These are phyloP conservation scores for Varanus salvator DNA, from an alignment of 2,113 vertebrate species.

Conservation along the genomic window DNA sequence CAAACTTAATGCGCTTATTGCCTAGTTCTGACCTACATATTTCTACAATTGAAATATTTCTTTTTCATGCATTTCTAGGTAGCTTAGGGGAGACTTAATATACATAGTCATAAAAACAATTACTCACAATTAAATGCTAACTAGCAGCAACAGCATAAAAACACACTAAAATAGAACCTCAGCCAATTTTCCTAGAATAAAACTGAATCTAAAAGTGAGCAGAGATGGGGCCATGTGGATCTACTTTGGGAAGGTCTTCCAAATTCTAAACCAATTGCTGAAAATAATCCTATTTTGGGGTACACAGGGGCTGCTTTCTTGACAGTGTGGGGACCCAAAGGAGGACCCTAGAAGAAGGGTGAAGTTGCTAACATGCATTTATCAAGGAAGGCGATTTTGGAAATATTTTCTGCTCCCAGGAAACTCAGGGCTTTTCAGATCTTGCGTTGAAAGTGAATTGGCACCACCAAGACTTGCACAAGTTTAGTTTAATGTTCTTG, in stretches of 20 bases:
- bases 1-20: background rate
- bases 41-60: background rate
- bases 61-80: background rate
- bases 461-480: background rate
- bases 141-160: background rate
- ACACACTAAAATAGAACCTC: too few species aligned
- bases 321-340: background rate
- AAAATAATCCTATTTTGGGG: background rate
- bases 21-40: background rate
- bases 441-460: background rate
- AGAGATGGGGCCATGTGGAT: too few species aligned
- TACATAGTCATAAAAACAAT: too few species aligned
- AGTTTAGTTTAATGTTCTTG: background rate
- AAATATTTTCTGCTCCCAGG: background rate
- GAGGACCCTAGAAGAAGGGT: too few species aligned
- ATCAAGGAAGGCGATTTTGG: background rate
- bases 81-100: background rate
- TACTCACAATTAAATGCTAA: background rate
- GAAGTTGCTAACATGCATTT: too few species aligned
- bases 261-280: too few species aligned
- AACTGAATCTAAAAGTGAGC: background rate
- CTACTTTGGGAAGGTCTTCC: too few species aligned
- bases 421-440: background rate
- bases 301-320: background rate
- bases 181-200: background rate